Conservation (phyloP, 2,888 invertebrate genomes). For the Andrena trimmerana region DNA sequence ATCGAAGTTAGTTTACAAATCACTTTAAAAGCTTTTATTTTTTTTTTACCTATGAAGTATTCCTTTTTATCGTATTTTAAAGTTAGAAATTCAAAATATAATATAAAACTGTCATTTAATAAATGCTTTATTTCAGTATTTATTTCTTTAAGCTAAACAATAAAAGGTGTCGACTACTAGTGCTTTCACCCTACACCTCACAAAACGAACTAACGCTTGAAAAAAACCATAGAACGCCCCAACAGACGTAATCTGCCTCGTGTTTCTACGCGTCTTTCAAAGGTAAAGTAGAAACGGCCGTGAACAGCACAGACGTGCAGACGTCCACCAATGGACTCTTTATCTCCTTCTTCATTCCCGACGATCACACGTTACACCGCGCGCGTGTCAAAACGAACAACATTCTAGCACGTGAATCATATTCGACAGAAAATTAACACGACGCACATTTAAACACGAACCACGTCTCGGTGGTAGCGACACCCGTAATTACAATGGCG, state of each 20-base stretch:
- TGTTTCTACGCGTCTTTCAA: background rate
- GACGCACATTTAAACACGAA: constrained; percentile 13
- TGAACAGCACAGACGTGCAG: background rate
- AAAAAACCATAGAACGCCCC: background rate
- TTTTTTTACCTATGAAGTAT: no score
- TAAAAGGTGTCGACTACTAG: no score
- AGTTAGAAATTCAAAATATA: no score
- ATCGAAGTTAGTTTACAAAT: no score
- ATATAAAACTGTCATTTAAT: no score
- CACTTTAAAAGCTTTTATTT: no score
- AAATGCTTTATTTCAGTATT: no score
- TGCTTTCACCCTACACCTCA: background rate
- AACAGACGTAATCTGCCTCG: constrained; percentile 14
- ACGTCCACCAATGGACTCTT: no score
- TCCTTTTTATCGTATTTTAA: no score
- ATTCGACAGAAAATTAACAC: background rate
- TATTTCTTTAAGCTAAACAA: no score
- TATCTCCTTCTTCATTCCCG: no score
- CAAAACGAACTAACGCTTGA: background rate
- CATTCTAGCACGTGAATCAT: background rate
- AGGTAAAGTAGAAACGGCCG: constrained; percentile 17
- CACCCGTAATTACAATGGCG: constrained; percentile 9
- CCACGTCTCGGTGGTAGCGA: background rate
- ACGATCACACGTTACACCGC: constrained; percentile 4
- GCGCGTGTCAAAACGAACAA: background rate